phyloP scores from a whole-genome alignment of 2,888 invertebrate species.

The Atherix ibis region DNA sequence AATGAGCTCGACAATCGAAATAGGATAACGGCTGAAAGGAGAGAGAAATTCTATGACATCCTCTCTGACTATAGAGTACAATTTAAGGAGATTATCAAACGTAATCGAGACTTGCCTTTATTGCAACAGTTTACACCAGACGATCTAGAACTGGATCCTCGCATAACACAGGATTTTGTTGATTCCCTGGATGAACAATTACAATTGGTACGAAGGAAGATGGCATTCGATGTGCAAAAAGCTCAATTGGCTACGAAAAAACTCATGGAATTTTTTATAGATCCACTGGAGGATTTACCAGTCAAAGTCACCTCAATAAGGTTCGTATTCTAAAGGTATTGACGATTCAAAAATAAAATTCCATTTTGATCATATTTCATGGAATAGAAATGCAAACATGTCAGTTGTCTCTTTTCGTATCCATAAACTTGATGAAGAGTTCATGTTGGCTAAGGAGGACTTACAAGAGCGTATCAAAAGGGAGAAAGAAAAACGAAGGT shows the following conservation, averaged over 20 bases:
- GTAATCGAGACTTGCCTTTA: conserved; percentile 41
- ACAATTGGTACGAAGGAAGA: conserved; percentile 44
- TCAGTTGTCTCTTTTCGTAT: conserved; percentile 51
- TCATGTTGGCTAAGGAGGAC: conserved; percentile 38
- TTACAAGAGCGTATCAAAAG: conserved; percentile 43
- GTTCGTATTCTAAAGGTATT: conserved; percentile 21
- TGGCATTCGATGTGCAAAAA: conserved; percentile 54
- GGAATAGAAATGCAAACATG: no score
- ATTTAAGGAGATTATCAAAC: conserved; percentile 37
- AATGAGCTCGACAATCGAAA: conserved; percentile 47
- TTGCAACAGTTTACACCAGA: conserved; percentile 42
- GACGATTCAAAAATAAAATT: background rate
- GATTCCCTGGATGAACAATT: conserved; percentile 42
- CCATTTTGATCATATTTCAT: background rate
- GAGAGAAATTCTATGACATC: conserved; percentile 39
- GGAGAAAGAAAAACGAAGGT: conserved; percentile 31
- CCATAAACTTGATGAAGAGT: conserved; percentile 41
- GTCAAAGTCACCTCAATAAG: conserved; percentile 42
- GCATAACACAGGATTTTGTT: conserved; percentile 47
- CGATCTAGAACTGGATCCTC: conserved; percentile 48
- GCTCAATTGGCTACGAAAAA: conserved; percentile 46
- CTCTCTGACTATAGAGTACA: conserved; percentile 40
- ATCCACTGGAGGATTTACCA: conserved; percentile 47
- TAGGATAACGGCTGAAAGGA: conserved; percentile 46
- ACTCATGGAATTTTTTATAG: conserved; percentile 48